Conservation (phyloP, 2,113 vertebrate species). For the Hepsetus odoe region DNA sequence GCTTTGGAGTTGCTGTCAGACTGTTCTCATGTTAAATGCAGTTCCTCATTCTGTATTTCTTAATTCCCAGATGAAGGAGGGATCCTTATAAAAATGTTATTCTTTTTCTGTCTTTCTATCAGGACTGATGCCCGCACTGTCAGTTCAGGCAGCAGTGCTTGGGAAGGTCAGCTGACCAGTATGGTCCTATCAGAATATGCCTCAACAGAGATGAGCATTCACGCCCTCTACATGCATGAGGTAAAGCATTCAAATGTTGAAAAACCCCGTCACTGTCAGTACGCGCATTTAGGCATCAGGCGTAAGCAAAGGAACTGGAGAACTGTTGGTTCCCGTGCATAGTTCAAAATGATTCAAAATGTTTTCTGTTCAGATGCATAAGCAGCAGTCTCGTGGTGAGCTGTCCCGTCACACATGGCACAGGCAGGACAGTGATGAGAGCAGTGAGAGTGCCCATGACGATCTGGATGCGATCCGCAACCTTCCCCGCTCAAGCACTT, state of each 20-base stretch:
- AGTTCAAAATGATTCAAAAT: neutral
- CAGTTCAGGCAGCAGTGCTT: constrained; percentile 94
- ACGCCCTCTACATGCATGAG: constrained; percentile 97
- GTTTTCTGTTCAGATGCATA: constrained; percentile 81
- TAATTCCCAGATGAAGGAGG: neutral
- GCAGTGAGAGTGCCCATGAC: constrained; percentile 87
- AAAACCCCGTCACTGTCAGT: neutral
- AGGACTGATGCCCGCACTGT: constrained; percentile 88
- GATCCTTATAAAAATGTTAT: neutral
- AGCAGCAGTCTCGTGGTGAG: constrained; percentile 89
- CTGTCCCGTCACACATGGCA: constrained; percentile 93
- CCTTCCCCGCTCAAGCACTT: constrained; percentile 90
- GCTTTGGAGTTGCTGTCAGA: no score
- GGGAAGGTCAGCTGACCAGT: constrained; percentile 95
- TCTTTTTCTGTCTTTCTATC: constrained; percentile 21
- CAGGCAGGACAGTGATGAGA: constrained; percentile 93
- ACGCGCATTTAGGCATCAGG: no score
- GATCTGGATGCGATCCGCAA: constrained; percentile 75
- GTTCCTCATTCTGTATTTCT: no score
- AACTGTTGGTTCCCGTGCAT: no score
- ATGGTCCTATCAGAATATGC: constrained; percentile 93
- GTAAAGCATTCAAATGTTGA: constrained; percentile 63
- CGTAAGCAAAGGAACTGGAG: no score
- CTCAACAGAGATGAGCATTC: constrained; percentile 97
- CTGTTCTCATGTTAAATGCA: no score